Evolutionary conservation across 2,113 vertebrate species (phyloP).

Genomic region (Thamnophis sirtalis): DNA sequence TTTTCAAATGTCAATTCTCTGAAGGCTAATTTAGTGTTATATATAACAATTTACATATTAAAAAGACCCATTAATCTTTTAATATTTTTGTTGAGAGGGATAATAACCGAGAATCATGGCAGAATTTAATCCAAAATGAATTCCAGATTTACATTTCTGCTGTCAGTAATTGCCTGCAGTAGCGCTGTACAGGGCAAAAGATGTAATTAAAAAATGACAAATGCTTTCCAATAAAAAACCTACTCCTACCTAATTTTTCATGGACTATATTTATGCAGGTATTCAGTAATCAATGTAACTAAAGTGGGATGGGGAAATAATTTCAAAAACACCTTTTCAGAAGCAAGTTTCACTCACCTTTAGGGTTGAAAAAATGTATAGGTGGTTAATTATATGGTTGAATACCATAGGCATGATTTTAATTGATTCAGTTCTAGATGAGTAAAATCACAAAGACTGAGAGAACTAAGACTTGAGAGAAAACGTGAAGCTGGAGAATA

Average conservation of each 20-base stretch:
- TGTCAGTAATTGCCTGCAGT: slow-evolving; percentile 41
- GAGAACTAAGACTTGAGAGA: not conserved
- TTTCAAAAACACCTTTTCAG: not conserved
- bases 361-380: not conserved
- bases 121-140: slow-evolving; percentile 45
- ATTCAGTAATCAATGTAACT: not conserved
- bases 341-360: not conserved
- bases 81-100: slow-evolving; percentile 44
- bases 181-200: slow-evolving; percentile 17
- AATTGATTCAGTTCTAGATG: not conserved
- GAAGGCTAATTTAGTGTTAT: slow-evolving; percentile 20
- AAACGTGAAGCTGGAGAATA: not conserved
- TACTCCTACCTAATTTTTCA: slow-evolving; percentile 21
- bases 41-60: slow-evolving; percentile 38
- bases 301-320: not conserved
- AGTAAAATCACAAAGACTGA: not conserved
- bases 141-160: slow-evolving; percentile 43
- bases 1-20: slow-evolving; percentile 16
- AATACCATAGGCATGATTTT: not conserved
- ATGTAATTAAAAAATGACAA: slow-evolving; percentile 39
- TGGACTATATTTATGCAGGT: slow-evolving; percentile 9
- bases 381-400: not conserved
- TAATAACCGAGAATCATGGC: slow-evolving; percentile 34
- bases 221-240: slow-evolving; percentile 3
- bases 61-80: slow-evolving; percentile 41